phyloP scores from a whole-genome alignment of 1,140 invertebrate species.

The Halesus radiatus region DNA sequence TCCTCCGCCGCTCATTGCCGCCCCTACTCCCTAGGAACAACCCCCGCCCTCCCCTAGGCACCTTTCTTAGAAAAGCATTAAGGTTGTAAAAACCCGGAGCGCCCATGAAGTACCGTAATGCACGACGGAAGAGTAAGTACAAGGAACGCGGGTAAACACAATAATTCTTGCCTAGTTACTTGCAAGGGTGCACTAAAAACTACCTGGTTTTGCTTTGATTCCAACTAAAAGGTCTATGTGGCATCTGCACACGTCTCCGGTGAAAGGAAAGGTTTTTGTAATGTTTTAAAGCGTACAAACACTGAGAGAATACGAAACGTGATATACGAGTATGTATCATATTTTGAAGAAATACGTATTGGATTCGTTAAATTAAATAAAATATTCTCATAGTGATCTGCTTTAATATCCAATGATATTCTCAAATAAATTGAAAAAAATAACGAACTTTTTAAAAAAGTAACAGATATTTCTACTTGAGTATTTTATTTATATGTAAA shows the following conservation, averaged over 20 bases:
- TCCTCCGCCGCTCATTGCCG: conserved; percentile 42
- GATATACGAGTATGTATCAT: not conserved
- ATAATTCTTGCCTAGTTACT: conserved; percentile 29
- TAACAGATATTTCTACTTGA: no score
- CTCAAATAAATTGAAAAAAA: no score
- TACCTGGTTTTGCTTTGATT: conserved; percentile 54
- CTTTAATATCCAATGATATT: not conserved
- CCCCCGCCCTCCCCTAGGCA: not conserved
- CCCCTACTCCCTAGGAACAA: conserved; percentile 16
- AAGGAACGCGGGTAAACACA: conserved; percentile 25
- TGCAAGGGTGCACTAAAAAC: conserved; percentile 49
- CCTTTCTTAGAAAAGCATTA: conserved; percentile 51
- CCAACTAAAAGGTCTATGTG: not conserved
- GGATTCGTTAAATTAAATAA: not conserved
- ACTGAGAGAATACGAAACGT: not conserved
- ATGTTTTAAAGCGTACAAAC: no score
- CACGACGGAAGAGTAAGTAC: not conserved
- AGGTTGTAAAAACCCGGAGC: conserved; percentile 46
- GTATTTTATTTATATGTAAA: no score
- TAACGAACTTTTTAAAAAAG: no score
- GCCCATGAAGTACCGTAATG: conserved; percentile 16
- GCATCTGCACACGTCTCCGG: conserved; percentile 46
- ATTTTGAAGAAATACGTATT: not conserved
- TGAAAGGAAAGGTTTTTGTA: conserved; percentile 16
- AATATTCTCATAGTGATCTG: not conserved